phyloP scores from a whole-genome alignment of 2,888 invertebrate species.

The Carpatolechia fugitivella region DNA sequence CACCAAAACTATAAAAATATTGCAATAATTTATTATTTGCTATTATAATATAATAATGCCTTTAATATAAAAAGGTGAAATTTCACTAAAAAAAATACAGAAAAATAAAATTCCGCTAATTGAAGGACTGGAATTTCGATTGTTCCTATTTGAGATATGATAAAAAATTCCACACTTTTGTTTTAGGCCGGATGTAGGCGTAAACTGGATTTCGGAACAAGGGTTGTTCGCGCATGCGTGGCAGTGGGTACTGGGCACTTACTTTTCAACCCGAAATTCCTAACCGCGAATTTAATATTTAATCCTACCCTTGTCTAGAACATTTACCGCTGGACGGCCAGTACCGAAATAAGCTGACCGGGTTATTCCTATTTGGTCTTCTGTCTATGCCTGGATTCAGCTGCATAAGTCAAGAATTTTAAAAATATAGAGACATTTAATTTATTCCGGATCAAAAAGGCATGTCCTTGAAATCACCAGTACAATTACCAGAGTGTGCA shows the following conservation, averaged over 20 bases:
- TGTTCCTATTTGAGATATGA: constrained; percentile 41
- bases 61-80: too few relatives aligned
- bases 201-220: constrained; percentile 56
- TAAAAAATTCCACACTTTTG: constrained; percentile 64
- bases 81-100: constrained; percentile 1
- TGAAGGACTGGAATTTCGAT: constrained; percentile 22
- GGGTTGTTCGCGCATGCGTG: constrained; percentile 56
- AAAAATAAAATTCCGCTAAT: constrained; percentile 19
- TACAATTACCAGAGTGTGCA: too few relatives aligned
- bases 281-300: constrained; percentile 77
- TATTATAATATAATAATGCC: too few relatives aligned
- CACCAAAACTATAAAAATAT: too few relatives aligned
- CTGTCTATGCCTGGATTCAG: not conserved
- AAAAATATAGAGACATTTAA: too few relatives aligned
- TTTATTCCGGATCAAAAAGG: too few relatives aligned
- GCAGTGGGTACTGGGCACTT: constrained; percentile 35
- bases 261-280: constrained; percentile 75
- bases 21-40: too few relatives aligned
- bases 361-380: constrained; percentile 23
- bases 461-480: too few relatives aligned
- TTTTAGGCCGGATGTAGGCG: constrained; percentile 59
- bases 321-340: constrained; percentile 66
- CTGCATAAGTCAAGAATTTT: too few relatives aligned
- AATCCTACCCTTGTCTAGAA: constrained; percentile 77
- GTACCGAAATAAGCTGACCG: constrained; percentile 56